Evolutionary conservation across 37 sponge, comb jelly and placozoan genomes (phyloP).

Genomic region (Hexactinellida sp.): DNA sequence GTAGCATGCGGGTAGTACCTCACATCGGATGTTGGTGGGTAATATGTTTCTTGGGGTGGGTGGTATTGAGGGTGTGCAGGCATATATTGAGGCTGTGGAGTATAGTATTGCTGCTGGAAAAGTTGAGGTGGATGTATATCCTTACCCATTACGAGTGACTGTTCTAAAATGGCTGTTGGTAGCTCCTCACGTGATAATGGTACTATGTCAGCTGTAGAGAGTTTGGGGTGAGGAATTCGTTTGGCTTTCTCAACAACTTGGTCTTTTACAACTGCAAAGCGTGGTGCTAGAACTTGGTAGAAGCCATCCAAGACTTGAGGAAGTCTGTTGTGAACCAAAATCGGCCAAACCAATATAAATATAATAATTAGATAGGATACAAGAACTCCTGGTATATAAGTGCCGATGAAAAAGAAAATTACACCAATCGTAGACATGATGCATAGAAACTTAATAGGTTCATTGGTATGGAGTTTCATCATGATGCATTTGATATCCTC

Average conservation of each 20-base stretch:
- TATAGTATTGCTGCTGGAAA: background rate
- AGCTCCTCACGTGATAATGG: background rate
- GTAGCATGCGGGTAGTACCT: background rate
- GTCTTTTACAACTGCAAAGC: background rate
- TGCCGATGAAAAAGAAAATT: background rate
- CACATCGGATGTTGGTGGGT: background rate
- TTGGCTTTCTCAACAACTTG: background rate
- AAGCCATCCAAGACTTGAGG: background rate
- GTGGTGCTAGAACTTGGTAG: constrained; percentile 2
- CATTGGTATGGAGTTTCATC: background rate
- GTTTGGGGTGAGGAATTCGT: background rate
- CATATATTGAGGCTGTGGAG: background rate
- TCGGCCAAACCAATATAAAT: background rate
- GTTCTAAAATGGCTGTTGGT: background rate
- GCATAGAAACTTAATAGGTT: background rate
- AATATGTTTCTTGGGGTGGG: background rate
- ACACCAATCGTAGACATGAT: background rate
- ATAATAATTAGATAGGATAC: background rate
- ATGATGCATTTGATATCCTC: background rate
- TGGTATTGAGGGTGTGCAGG: background rate
- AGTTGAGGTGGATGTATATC: background rate
- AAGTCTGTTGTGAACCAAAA: background rate
- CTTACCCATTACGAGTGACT: background rate
- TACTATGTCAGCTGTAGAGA: background rate
- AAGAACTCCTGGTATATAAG: background rate